phyloP scores from a whole-genome alignment of 2,797 vertebrate genomes.

The Calcarius lapponicus region DNA sequence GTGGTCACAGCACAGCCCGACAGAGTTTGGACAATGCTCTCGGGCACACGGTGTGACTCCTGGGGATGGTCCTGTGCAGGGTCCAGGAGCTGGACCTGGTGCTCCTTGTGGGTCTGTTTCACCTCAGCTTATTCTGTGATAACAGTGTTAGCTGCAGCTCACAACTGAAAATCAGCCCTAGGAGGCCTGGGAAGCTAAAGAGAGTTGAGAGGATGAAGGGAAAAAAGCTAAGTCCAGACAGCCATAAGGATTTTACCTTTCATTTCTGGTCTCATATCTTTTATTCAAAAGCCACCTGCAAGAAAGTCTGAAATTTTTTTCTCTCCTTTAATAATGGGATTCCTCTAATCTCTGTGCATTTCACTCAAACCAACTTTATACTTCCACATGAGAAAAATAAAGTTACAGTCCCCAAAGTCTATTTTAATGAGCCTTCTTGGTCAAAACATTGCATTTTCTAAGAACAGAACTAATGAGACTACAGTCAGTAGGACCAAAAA shows the following conservation, averaged over 20 bases:
- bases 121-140: not conserved
- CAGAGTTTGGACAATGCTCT: not conserved
- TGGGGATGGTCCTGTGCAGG: not conserved
- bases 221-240: not conserved
- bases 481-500: not conserved
- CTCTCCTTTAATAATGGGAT: not conserved
- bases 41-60: rapidly evolving
- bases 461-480: not conserved
- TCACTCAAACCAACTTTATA: not conserved
- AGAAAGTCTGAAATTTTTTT: not conserved
- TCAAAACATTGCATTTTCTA: not conserved
- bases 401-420: not conserved
- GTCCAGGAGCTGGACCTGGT: not conserved
- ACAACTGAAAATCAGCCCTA: not conserved
- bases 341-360: not conserved
- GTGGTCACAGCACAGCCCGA: not conserved
- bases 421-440: not conserved
- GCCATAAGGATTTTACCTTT: not conserved
- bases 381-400: not conserved
- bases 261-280: not conserved
- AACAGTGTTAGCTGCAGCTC: not conserved
- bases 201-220: not conserved
- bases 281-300: not conserved
- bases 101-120: rapidly evolving
- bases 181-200: not conserved